Evolutionary conservation across 2,113 vertebrate genomes (phyloP).

Genomic region (Glaucomys volans): DNA sequence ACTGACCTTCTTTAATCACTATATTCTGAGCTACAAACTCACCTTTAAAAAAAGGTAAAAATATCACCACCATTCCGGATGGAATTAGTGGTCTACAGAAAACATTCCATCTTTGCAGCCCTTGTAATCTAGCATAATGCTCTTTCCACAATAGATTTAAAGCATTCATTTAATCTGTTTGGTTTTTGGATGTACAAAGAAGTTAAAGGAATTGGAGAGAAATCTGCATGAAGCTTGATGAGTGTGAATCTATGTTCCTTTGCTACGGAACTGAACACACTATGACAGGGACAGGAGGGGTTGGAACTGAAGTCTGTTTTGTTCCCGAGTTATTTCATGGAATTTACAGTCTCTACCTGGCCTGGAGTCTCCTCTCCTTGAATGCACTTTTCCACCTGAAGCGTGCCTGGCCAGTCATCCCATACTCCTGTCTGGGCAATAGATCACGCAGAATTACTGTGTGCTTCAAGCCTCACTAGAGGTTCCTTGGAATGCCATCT

Average conservation of each 20-base stretch:
- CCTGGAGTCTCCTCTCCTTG: background rate
- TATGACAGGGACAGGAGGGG: background rate
- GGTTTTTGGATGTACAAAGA: background rate
- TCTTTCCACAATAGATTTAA: background rate
- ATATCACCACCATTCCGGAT: background rate
- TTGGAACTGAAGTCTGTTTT: background rate
- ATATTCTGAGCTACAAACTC: background rate
- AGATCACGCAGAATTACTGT: constrained; percentile 86
- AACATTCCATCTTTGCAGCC: no score
- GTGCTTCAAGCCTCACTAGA: constrained; percentile 84
- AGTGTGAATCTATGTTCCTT: background rate
- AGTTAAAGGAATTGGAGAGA: background rate
- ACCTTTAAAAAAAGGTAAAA: background rate
- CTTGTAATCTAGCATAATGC: background rate
- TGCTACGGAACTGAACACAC: background rate
- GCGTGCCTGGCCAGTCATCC: constrained; percentile 21
- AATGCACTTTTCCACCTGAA: constrained; percentile 5
- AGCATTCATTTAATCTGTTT: background rate
- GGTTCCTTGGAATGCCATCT: constrained; percentile 86
- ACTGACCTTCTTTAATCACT: background rate
- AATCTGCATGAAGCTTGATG: background rate
- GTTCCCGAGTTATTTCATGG: background rate
- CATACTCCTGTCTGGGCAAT: constrained; percentile 74
- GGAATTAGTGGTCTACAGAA: background rate
- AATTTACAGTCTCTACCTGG: background rate